These are phyloP conservation scores for Acinonyx jubatus DNA, from an alignment of 2,113 vertebrate genomes.

Conservation along the genomic window DNA sequence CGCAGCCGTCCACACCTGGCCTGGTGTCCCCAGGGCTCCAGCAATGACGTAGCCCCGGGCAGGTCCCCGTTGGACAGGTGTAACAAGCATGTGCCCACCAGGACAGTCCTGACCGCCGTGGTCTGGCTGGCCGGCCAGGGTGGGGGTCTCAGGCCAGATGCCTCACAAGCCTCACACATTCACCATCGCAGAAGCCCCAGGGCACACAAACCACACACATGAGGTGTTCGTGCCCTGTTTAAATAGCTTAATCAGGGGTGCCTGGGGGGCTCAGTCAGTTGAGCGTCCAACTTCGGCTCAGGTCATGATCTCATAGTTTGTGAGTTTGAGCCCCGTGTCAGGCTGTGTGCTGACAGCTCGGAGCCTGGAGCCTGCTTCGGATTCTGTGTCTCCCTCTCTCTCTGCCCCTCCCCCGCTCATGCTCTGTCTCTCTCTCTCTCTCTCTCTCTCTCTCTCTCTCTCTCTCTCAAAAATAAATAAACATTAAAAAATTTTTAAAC, in stretches of 20 bases:
- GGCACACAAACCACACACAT: not conserved
- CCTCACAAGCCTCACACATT: not conserved
- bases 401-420: too few species aligned
- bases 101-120: not conserved
- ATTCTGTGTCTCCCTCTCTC: too few species aligned
- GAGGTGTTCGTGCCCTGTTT: not conserved
- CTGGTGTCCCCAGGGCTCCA: not conserved
- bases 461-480: too few species aligned
- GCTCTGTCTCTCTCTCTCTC: too few species aligned
- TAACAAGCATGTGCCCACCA: not conserved
- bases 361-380: too few species aligned
- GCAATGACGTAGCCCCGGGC: not conserved
- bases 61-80: not conserved
- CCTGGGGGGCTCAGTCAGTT: too few species aligned
- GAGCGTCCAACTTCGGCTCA: too few species aligned
- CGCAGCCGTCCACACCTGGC: not conserved
- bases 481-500: not conserved
- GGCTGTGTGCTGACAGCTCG: too few species aligned
- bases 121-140: rapidly evolving
- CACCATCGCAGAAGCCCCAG: not conserved
- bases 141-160: not conserved
- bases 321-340: too few species aligned
- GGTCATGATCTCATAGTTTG: too few species aligned
- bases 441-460: too few species aligned
- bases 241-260: not conserved